Evolutionary conservation across 2,113 vertebrate genomes (phyloP), one percentile per base, ranked within the genome.

Genomic region (Parus major): DNA sequence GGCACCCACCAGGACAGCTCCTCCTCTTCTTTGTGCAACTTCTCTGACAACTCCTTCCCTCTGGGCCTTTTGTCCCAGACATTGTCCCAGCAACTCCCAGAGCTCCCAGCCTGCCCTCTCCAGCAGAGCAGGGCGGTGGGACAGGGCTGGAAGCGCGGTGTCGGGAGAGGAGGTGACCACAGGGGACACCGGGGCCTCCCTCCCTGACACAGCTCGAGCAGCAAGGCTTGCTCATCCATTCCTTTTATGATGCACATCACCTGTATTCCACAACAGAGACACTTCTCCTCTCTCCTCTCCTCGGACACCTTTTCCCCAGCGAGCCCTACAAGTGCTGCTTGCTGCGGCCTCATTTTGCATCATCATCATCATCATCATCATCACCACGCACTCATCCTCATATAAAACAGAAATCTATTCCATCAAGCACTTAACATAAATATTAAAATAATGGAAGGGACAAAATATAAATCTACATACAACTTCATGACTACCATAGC

Each of bases 401-500:
- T 94, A 97, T 96, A 97, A 97, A 97, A 96, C 95, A 96, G 94
- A 83, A 96, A 97, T 97, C 97, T 98, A 97, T 97, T 97, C 97
- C 97, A 97, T 97, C 96, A 94, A 98, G 97, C 93, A 36, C 95
- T 97, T 96, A 96, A 98, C 97, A 98, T 98, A 98, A 98, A 98
- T 98, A 98, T 97, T 98, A 98, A 98, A 98, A 98, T 97, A 97
- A 98, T 91, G 95, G 94, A 92, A 97, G 91, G 91, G 91, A 97
- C 93, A 95, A 95, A 97, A 98, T 97, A 97, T 93, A 97, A 95
- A 93, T 97, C 97, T 98, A 97, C 97, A 97, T 96, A 98, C 95
- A 97, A 97, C 97, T 96, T 97, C 98, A 97, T 98, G 97, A 97
- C 97, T 97, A 98, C 96, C 92, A 97, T 97, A 98, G 98, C 97